Conservation (phyloP, 2,888 invertebrate species). For the Gasteruption jaculator region DNA sequence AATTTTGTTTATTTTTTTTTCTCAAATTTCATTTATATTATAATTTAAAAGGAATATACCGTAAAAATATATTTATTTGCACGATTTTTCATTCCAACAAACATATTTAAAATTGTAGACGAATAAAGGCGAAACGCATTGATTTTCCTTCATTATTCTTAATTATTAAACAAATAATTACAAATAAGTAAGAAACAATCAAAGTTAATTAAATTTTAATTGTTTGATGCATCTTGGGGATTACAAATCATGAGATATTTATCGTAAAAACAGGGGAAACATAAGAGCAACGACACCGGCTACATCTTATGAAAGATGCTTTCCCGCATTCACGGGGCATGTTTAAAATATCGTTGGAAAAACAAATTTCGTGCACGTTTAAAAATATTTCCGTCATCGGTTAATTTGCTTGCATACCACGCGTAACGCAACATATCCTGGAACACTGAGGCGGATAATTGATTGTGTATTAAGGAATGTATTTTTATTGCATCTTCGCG, state of each 20-base stretch:
- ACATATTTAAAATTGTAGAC: no score
- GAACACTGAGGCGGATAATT: slow-evolving; percentile 23
- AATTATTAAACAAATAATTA: no score
- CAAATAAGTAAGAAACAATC: no score
- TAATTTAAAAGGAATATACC: no score
- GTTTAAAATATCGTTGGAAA: slow-evolving; percentile 15
- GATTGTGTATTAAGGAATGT: slow-evolving; percentile 24
- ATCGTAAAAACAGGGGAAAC: slow-evolving; percentile 20
- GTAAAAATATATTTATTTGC: not conserved
- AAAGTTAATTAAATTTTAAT: no score
- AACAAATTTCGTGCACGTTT: slow-evolving; percentile 23
- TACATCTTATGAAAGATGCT: slow-evolving; percentile 17
- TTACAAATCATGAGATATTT: slow-evolving; percentile 21
- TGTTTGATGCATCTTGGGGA: no score
- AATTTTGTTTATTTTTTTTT: no score
- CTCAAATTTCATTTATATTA: no score
- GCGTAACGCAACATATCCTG: slow-evolving; percentile 22
- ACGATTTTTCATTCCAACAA: not conserved
- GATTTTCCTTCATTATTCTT: no score
- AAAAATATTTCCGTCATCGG: slow-evolving; percentile 18
- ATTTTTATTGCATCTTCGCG: slow-evolving; percentile 27
- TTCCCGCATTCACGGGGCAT: slow-evolving; percentile 15
- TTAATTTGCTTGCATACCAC: slow-evolving; percentile 22
- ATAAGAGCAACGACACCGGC: slow-evolving; percentile 13
- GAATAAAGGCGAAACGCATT: no score